Evolutionary conservation across 2,113 vertebrate genomes (phyloP).

Genomic region (Suricata suricatta): DNA sequence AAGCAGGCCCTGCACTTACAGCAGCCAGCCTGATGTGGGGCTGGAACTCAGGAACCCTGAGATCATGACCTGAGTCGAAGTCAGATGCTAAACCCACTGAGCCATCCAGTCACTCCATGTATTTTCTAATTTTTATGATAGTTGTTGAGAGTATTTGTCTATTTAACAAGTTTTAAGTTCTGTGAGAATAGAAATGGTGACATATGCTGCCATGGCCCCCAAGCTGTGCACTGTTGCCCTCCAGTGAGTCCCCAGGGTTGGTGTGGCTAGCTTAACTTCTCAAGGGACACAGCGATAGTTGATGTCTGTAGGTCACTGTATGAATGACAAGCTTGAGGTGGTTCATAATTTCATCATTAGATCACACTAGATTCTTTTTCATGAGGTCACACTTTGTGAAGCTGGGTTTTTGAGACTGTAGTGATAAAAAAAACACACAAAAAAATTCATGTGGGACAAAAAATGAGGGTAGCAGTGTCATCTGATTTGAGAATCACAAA

Average conservation of each 20-base stretch:
- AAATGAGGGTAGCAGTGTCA: background rate
- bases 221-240: accelerated
- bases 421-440: background rate
- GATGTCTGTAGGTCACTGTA: background rate
- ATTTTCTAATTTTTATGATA: background rate
- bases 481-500: background rate
- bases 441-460: background rate
- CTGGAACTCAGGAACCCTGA: too few relatives aligned
- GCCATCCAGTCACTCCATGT: background rate
- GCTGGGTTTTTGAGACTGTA: background rate
- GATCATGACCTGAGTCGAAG: too few relatives aligned
- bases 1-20: too few relatives aligned
- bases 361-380: background rate
- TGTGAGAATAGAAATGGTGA: background rate
- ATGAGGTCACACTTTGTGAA: background rate
- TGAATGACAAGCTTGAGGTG: background rate
- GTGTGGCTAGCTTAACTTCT: background rate
- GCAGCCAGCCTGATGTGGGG: too few relatives aligned
- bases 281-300: background rate
- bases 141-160: background rate
- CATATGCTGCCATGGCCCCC: background rate
- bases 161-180: background rate
- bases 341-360: background rate
- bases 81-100: too few relatives aligned
- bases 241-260: background rate